Evolutionary conservation across 2,888 invertebrate species (phyloP).

Genomic region (Torymus auratus): DNA sequence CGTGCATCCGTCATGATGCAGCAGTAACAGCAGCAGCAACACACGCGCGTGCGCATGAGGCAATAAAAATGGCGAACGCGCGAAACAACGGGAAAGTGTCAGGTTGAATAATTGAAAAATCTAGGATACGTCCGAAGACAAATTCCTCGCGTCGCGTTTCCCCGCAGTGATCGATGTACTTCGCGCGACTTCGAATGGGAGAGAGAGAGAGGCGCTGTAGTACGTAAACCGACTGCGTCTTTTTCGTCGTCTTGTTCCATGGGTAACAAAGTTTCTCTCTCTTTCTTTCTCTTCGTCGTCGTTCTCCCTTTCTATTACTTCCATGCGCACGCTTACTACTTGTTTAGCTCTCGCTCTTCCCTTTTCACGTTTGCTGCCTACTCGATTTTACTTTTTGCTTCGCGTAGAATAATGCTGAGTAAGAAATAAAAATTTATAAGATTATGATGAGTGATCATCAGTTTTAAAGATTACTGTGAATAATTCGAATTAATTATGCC

Average conservation of each 20-base stretch:
- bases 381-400: not conserved
- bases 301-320: not conserved
- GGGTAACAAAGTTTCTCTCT: constrained; percentile 1
- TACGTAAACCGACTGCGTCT: constrained; percentile 1
- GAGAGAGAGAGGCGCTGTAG: not conserved
- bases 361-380: not conserved
- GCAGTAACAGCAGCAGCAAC: too few relatives aligned
- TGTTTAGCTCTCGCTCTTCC: not conserved
- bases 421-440: too few relatives aligned
- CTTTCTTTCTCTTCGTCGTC: constrained; percentile 38
- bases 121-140: not conserved
- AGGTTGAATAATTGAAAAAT: constrained; percentile 30
- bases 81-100: constrained; percentile 1
- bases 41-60: not conserved
- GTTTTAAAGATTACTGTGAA: too few relatives aligned
- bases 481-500: too few relatives aligned
- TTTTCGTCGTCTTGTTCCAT: not conserved
- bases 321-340: not conserved
- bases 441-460: too few relatives aligned
- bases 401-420: too few relatives aligned
- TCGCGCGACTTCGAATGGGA: not conserved
- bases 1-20: not conserved
- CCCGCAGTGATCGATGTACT: constrained; percentile 18
- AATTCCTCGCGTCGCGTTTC: constrained; percentile 30
- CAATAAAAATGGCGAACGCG: not conserved